phyloP scores from a whole-genome alignment of 2,797 vertebrate species.

The Coregonus sp. region DNA sequence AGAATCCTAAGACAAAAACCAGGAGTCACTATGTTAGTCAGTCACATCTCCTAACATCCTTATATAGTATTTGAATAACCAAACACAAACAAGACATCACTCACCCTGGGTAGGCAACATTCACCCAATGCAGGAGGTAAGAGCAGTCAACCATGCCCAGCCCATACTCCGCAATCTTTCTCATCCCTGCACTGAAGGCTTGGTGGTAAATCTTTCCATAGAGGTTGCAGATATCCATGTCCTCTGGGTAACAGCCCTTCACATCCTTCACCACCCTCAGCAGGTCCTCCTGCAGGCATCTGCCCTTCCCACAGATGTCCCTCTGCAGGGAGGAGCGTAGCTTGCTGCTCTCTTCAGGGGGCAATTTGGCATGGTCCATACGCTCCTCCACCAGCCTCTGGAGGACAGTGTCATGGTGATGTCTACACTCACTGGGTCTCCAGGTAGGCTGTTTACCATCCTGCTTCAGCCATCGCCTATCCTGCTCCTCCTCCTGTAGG shows the following conservation, averaged over 20 bases:
- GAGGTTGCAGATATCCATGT: conserved; percentile 77
- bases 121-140: conserved; percentile 83
- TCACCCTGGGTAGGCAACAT: conserved; percentile 86
- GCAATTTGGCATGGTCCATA: conserved; percentile 57
- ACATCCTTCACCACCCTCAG: conserved; percentile 73
- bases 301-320: conserved; percentile 74
- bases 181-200: conserved; percentile 69
- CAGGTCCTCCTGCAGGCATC: conserved; percentile 82
- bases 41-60: background rate
- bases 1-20: conserved; percentile 76
- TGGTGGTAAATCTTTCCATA: conserved; percentile 83
- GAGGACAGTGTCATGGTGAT: conserved; percentile 72
- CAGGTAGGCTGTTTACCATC: conserved; percentile 26
- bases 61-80: background rate
- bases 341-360: background rate
- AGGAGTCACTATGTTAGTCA: background rate
- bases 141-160: conserved; percentile 76
- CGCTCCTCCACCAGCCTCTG: conserved; percentile 62
- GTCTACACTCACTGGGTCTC: conserved; percentile 76
- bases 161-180: conserved; percentile 68
- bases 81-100: conserved; percentile 36
- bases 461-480: conserved; percentile 58
- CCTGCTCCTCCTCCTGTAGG: conserved; percentile 79
- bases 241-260: conserved; percentile 78
- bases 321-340: conserved; percentile 66